phyloP scores from a whole-genome alignment of 2,113 vertebrate genomes.

The Rousettus leschenaultii region DNA sequence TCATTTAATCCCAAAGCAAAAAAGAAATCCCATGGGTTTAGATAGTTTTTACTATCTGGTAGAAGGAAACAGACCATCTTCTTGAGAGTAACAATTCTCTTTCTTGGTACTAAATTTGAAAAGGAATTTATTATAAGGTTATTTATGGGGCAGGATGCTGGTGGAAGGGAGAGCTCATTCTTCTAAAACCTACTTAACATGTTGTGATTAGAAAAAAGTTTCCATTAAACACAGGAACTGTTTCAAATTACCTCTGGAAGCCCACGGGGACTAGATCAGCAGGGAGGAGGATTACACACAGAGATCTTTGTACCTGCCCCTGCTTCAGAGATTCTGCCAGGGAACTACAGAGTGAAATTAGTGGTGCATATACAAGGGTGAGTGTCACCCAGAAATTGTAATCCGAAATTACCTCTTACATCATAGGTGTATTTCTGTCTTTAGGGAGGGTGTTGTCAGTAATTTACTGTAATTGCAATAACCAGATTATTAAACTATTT shows the following conservation, averaged over 20 bases:
- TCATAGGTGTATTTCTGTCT: slow-evolving; percentile 11
- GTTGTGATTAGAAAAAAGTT: slow-evolving; percentile 13
- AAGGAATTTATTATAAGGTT: slow-evolving; percentile 39
- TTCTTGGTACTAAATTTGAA: slow-evolving; percentile 37
- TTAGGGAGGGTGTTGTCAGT: slow-evolving; percentile 1
- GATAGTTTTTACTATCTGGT: background rate
- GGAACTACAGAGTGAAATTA: background rate
- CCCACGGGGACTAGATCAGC: background rate
- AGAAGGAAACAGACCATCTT: background rate
- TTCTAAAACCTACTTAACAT: slow-evolving; percentile 49
- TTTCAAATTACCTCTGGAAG: slow-evolving; percentile 28
- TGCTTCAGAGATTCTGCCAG: background rate
- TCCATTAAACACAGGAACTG: slow-evolving; percentile 25
- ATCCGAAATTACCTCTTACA: slow-evolving; percentile 14
- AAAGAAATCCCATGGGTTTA: background rate
- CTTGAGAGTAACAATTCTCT: background rate
- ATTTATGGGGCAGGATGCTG: slow-evolving; percentile 41
- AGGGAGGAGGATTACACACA: background rate
- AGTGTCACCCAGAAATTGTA: background rate
- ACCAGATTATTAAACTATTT: background rate
- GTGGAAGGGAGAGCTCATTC: background rate
- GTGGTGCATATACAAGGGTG: background rate
- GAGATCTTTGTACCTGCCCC: background rate
- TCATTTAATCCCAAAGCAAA: slow-evolving; percentile 27
- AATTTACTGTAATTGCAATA: slow-evolving; percentile 15